Evolutionary conservation across 53 echinoderm and acorn worm species (phyloP), one percentile per base, ranked within the genome.

Genomic region (Stichopus horrens): DNA sequence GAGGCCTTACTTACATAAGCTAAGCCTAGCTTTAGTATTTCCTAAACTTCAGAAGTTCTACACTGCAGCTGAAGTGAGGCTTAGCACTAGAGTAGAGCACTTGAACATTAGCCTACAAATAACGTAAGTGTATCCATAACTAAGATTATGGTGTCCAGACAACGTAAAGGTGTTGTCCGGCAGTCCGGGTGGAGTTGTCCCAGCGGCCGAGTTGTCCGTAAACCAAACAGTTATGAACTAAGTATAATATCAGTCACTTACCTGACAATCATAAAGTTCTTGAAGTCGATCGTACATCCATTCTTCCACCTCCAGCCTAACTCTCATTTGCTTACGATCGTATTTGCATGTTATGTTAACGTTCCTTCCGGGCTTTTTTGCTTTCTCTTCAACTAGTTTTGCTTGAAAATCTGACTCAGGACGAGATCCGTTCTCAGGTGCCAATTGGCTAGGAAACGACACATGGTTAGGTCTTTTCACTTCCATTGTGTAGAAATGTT

Each of bases 311-410:
- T 85, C 85, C 65, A 85, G 20, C 65, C 85, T 85, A 14, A 85
- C 65, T 23, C 85, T 23, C 85, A 85, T 85, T 67, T 85, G 85
- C 65, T 85, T 85, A 16, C 85, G 85, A 85, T 85, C 85, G 51
- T 85, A 85, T 85, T 85, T 85, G 52, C 85, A 85, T 13, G 85
- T 85, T 63, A 85, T 85, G 21, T 85, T 85, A 19, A 85, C 85
- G 22, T 85, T 85, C 76, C 76, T 76, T 22, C 5, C 14, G 10
- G 76, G 76, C 51, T 85, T 85, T 21, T 83, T 83, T n/a, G 57
- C 57, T 83, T 21, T 21, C 58, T 85, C 65, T n/a, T 85, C 67
- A 9, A 22, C 65, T 51, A 60, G 51, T 4, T 85, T 67, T n/a
- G 66, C 11, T 14, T 67, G 85, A 85, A 85, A 85, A 60, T 53